Base-by-base conservation (phyloP, 2,113 vertebrate species). In the Struthio camelus region DNA sequence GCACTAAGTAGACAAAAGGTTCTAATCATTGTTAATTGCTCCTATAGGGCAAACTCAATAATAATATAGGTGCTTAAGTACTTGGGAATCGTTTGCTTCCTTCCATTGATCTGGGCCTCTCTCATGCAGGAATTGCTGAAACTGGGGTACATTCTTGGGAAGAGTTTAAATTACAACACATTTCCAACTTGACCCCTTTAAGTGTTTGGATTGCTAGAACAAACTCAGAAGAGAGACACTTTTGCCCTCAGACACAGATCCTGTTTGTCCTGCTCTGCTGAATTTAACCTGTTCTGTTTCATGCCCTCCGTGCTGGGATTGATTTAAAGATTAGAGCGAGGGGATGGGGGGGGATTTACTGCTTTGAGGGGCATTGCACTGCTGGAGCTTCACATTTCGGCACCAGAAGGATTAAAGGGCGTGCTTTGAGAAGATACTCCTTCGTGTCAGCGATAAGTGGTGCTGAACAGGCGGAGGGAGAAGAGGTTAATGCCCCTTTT, bases 181-280 rank as follows among this genome's bases (percentile, higher is more conserved):
- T 87, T 91, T 94, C 75, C 53, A 83, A 0, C 75, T 58, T 92
- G 81, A 94, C 70, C 84, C 48, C 66, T 54, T 38, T 42, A 67
- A 87, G n/a, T 58, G 28, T 87, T 91, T 70, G 79, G 46, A 32
- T 86, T 65, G 32, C 51, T 40, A 44, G 72, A 48, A 48, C 77
- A 93, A 59, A 64, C 66, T 54, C 36, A 4, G 64, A 69, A 89
- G 75, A 36, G 67, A 70, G 66, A 36, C 0, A 4, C 75, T 84
- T 38, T 82, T 94, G 65, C 70, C 92, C 71, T 94, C 1, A 0
- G 89, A 92, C 81, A 82, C 0, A 0, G 89, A 88, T 94, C 87
- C 80, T 83, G 78, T 96, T 94, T 91, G 82, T 94, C 92, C 58
- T 78, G 81, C 86, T 89, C 80, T 87, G 83, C 83, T 91, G 93